These are phyloP conservation scores for Epirrita christyi DNA, from an alignment of 2,888 invertebrate genomes.

Conservation along the genomic window DNA sequence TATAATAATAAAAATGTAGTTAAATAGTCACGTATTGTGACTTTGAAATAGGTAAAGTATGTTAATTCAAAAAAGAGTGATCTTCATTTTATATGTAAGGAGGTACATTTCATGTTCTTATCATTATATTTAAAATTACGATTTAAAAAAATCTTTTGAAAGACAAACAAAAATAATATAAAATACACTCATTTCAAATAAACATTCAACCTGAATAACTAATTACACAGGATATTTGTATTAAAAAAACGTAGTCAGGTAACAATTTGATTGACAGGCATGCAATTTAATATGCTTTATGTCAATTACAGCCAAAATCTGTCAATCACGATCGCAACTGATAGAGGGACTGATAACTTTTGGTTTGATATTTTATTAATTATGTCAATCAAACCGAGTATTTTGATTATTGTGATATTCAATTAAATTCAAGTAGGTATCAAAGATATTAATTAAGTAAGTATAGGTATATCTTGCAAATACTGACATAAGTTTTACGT, in stretches of 20 bases:
- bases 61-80: no score
- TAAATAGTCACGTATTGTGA: no score
- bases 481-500: neutral
- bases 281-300: slow-evolving; percentile 65
- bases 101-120: no score
- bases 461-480: no score
- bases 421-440: slow-evolving; percentile 1
- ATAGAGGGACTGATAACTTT: slow-evolving; percentile 52
- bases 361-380: slow-evolving; percentile 47
- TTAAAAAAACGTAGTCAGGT: slow-evolving; percentile 18
- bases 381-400: slow-evolving; percentile 33
- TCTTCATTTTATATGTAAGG: no score
- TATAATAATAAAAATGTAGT: no score
- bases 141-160: no score
- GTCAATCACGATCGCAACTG: slow-evolving; percentile 62
- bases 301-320: slow-evolving; percentile 76
- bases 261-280: slow-evolving; percentile 35
- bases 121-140: no score
- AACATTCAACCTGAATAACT: neutral
- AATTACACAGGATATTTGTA: neutral
- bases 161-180: no score
- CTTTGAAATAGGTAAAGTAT: no score
- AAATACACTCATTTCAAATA: no score
- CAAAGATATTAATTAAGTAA: no score
- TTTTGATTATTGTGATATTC: slow-evolving; percentile 22